Percentiles rank a stretch among this genome's conserved stretches.
Conservation (phyloP, 2,113 vertebrate genomes). For the Oncorhynchus clarkii region DNA sequence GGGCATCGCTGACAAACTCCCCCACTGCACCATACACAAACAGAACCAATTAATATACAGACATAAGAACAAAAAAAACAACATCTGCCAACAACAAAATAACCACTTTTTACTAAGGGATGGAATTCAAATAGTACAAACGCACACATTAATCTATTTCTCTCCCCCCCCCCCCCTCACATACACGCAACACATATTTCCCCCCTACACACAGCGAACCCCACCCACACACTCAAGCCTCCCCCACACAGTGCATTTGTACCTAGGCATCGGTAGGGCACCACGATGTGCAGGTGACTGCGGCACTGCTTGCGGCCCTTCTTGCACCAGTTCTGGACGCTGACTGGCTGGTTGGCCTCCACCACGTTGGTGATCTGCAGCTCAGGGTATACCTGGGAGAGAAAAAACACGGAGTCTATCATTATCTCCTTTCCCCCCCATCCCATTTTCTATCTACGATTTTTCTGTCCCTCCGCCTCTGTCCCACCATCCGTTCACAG, state of each 20-base stretch:
- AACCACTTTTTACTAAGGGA: too few relatives aligned
- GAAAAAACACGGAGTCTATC: conserved; percentile 2
- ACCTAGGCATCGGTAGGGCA: conserved; percentile 97
- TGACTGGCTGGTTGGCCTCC: conserved; percentile 95
- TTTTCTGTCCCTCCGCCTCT: not conserved
- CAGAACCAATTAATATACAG: not conserved
- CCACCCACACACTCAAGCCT: not conserved
- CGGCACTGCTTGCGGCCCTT: conserved; percentile 89
- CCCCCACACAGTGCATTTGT: conserved; percentile 35
- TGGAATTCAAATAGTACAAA: not conserved
- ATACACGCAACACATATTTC: not conserved
- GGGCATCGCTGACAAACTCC: conserved; percentile 97
- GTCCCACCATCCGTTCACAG: not conserved
- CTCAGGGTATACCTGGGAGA: conserved; percentile 90
- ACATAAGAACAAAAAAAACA: not conserved
- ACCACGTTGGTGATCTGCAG: conserved; percentile 98
- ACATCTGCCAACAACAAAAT: not conserved
- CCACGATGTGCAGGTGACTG: conserved; percentile 89
- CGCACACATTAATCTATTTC: not conserved
- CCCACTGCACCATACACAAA: conserved; percentile 76
- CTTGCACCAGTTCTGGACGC: conserved; percentile 99
- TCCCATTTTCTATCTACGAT: too few relatives aligned
- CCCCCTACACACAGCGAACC: conserved; percentile 4
- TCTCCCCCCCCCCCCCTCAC: not conserved
- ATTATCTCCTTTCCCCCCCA: not conserved